Conservation (phyloP, 2,113 vertebrate species). For the Sitta europaea region DNA sequence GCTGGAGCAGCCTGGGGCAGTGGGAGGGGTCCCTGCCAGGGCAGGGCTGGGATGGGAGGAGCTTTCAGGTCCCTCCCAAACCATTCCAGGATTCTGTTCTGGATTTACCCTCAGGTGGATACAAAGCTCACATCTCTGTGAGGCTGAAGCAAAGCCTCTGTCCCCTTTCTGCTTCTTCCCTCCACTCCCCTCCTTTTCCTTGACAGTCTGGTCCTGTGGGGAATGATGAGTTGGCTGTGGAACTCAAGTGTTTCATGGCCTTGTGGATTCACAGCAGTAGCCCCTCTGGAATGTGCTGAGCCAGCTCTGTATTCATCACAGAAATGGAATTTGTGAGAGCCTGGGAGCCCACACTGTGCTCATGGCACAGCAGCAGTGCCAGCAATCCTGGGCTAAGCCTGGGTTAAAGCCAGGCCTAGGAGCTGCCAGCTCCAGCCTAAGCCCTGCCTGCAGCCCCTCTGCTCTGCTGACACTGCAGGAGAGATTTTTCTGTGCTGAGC, state of each 20-base stretch:
- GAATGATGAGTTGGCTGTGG: not conserved
- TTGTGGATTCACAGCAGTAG: not conserved
- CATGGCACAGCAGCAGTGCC: no score
- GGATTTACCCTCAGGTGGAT: not conserved
- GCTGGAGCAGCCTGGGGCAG: not conserved
- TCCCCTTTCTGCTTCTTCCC: not conserved
- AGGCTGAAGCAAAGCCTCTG: not conserved
- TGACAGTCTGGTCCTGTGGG: not conserved
- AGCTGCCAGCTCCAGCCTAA: no score
- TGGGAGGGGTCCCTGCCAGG: not conserved
- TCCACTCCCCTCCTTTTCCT: not conserved
- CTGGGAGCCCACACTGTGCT: no score
- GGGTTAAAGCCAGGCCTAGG: no score
- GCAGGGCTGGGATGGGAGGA: not conserved
- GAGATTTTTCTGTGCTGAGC: no score
- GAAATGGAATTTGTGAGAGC: no score
- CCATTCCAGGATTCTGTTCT: not conserved
- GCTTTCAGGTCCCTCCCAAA: fast-evolving
- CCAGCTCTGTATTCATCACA: not conserved
- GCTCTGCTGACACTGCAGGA: no score
- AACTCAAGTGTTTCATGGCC: not conserved
- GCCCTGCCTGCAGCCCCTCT: no score
- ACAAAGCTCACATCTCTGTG: not conserved
- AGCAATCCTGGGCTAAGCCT: no score
- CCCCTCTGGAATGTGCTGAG: not conserved